A percentile compares a stretch with the other conserved stretches of the same genome.
Evolutionary conservation across 1,140 invertebrate species (phyloP).

Genomic region (Rhopalosiphum padi): DNA sequence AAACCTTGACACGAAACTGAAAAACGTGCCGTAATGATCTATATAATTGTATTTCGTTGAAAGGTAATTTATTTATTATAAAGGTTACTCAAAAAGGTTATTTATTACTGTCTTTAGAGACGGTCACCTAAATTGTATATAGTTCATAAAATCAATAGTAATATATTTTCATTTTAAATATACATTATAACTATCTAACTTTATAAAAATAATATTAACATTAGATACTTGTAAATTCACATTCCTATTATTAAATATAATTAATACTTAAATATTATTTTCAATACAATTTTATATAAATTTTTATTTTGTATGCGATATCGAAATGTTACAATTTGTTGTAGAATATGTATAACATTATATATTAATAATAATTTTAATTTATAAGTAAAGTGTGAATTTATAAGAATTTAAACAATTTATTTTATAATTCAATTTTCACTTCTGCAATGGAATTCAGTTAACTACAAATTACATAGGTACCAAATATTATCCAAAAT

Average conservation of each 20-base stretch:
- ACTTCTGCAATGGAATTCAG: no score
- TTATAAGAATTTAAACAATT: background rate
- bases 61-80: background rate
- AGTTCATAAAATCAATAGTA: background rate
- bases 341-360: no score
- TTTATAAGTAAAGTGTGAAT: no score
- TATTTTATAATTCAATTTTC: background rate
- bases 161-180: background rate
- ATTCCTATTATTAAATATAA: background rate
- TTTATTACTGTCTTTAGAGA: background rate
- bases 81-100: background rate
- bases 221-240: background rate
- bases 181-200: background rate
- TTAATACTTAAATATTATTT: background rate
- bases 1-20: background rate
- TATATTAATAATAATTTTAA: no score
- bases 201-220: background rate
- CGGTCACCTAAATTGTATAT: background rate
- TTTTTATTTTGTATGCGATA: no score
- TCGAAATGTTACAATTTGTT: no score
- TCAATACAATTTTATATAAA: background rate
- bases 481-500: background rate
- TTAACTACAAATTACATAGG: background rate
- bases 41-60: background rate
- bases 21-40: background rate